phyloP scores from a whole-genome alignment of 2,888 invertebrate genomes.

The Sinodicranocentrus sp. region DNA sequence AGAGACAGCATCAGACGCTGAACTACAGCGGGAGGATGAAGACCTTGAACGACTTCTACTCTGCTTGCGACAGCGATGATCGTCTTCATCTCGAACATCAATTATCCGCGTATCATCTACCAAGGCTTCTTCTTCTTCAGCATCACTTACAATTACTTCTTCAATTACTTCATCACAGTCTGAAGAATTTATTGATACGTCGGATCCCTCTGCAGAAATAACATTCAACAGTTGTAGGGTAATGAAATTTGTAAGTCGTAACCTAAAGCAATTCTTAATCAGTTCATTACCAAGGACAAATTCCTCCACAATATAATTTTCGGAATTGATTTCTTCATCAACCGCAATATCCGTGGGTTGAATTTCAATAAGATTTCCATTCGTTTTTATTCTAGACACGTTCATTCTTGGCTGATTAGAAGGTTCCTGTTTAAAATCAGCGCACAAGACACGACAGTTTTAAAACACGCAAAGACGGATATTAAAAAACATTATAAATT shows the following conservation, averaged over 20 bases:
- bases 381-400: constrained; percentile 43
- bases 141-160: constrained; percentile 70
- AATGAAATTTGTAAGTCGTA: too few relatives aligned
- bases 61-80: constrained; percentile 34
- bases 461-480: too few relatives aligned
- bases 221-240: too few relatives aligned
- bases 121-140: constrained; percentile 22
- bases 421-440: too few relatives aligned
- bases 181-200: constrained; percentile 62
- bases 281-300: constrained; percentile 67
- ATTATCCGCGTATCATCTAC: neutral
- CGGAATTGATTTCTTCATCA: constrained; percentile 12
- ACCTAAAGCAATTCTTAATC: too few relatives aligned
- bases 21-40: constrained; percentile 30
- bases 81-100: neutral
- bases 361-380: constrained; percentile 60
- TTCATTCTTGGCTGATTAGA: too few relatives aligned
- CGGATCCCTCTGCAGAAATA: constrained; percentile 64
- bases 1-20: constrained; percentile 56
- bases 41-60: constrained; percentile 41
- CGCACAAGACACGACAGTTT: too few relatives aligned
- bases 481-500: neutral
- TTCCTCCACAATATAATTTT: constrained; percentile 62
- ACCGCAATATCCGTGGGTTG: constrained; percentile 29
- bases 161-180: constrained; percentile 75